Base-by-base conservation (phyloP, 2,797 vertebrate species). In the Synaphobranchus kaupii region DNA sequence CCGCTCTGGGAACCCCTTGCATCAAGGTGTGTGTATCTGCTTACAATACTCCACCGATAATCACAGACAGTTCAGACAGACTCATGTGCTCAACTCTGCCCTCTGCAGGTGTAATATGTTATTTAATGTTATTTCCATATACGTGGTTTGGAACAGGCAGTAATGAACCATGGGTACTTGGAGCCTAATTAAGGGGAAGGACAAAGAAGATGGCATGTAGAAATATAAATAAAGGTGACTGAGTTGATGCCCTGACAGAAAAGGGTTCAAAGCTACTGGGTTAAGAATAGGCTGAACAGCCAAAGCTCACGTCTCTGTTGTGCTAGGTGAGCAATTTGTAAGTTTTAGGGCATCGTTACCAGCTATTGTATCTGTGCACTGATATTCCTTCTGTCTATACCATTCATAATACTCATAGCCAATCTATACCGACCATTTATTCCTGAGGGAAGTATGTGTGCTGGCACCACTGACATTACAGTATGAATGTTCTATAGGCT, bases 101-200 rank as follows among this genome's bases (percentile, higher is more conserved):
- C 86, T 88, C 87, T 89, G 39, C 56, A 88, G 89, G 87, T 50
- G 39, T 28, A 48, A 25, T 48, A 10, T 22, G 22, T 47, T 10
- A 47, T 22, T n/a, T 47, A 9, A 80, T 20, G 13, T 44, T 76
- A 17, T 76, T 9, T 44, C 31, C 73, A 10, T 76, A 10, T 44
- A 12, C 13, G 1, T 44, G 7, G 71, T 44, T 17, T 76, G 15
- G 73, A 39, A 20, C 73, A 15, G 73, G 31, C 8, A 44, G 31
- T 76, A 20, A 3, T 15, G 12, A 15, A 15, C 13, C 22, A 44
- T 25, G 60, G 3, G 22, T 56, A 13, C 54, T 7, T 9, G 25
- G 60, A 66, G 60, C 4, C 5, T 8, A 25, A 66, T 25, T n/a
- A 66, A 66, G 22, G 6, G 6, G 15, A 56, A 15, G 54, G n/a